phyloP scores from a whole-genome alignment of 2,113 vertebrate species.

The Chloropsis hardwickii region DNA sequence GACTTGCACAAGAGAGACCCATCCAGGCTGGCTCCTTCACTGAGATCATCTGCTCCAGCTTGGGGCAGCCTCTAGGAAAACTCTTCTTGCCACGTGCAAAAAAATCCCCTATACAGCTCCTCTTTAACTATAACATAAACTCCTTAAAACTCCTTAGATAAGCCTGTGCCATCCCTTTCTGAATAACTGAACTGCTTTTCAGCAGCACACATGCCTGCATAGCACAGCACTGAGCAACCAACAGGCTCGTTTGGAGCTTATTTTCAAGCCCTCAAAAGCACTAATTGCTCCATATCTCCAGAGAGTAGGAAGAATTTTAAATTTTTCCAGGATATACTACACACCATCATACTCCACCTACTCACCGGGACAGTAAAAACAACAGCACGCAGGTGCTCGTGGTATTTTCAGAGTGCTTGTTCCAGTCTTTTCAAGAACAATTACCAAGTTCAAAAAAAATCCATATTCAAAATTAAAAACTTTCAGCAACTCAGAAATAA shows the following conservation, averaged over 20 bases:
- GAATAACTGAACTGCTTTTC: neutral
- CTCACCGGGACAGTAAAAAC: neutral
- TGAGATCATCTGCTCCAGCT: neutral
- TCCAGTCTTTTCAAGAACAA: neutral
- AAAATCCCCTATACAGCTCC: neutral
- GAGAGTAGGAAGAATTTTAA: neutral
- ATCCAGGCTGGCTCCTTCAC: neutral
- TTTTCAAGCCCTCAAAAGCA: neutral
- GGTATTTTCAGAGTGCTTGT: neutral
- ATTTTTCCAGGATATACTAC: neutral
- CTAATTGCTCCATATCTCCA: neutral
- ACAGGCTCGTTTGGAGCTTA: neutral
- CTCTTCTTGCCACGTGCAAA: neutral
- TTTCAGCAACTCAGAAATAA: neutral
- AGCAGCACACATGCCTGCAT: rapidly evolving
- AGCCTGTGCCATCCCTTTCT: neutral
- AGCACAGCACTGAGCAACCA: neutral
- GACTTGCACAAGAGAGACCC: neutral
- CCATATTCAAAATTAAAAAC: neutral
- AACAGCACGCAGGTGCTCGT: neutral
- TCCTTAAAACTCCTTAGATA: neutral
- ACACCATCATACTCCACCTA: neutral
- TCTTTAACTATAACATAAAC: neutral
- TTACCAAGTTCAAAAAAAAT: neutral
- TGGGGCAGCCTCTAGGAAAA: neutral